Base-by-base conservation (phyloP, 2,888 invertebrate species). In the Drosophila prostipennis region DNA sequence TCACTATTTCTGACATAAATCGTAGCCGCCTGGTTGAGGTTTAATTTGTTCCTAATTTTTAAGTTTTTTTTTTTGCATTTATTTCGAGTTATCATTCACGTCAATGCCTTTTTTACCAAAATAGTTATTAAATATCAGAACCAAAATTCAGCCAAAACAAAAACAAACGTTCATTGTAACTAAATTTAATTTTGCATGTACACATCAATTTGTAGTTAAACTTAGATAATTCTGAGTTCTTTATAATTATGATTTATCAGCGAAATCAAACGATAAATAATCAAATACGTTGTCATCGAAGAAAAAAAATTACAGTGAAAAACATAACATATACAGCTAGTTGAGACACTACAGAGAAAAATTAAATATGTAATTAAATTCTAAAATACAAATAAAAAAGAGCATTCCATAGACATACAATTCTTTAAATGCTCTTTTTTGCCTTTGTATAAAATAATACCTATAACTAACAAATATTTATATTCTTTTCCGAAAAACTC, bases 341-440 rank as follows among this genome's bases (percentile, higher is more conserved):
- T 91, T 91, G 91, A 91, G 91, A 91, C 91, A 91, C 91, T 91
- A 76, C 55, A 64, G 74, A 76, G 59, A 59, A 60, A 69, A 65
- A 48, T 49, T n/a, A n/a, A 37, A 11, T n/a, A 59, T n/a, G 32
- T 54, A 34, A 34, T 54, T 34, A 2, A 19, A 57, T 6, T 10
- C 0, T 6, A 6, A 37, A 37, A 6, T n/a, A 7, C 6, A n/a
- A 23, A 13, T 8, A 6, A 34, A 34, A 34, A 26, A 34, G 39
- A 26, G 39, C 69, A 68, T 16, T 45, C 11, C 19, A 68, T 68
- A 46, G 13, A n/a, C 16, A 5, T 19, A 3, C 14, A 23, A 26
- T 26, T 26, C 34, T 48, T 57, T n/a, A 7, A 64, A 11, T 63
- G 42, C 54, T 60, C 36, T 54, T 46, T 32, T 46, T 23, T 23